Evolutionary conservation across 2,797 vertebrate genomes (phyloP), one percentile per base, ranked within the genome.

Genomic region (Cossypha polioptera): DNA sequence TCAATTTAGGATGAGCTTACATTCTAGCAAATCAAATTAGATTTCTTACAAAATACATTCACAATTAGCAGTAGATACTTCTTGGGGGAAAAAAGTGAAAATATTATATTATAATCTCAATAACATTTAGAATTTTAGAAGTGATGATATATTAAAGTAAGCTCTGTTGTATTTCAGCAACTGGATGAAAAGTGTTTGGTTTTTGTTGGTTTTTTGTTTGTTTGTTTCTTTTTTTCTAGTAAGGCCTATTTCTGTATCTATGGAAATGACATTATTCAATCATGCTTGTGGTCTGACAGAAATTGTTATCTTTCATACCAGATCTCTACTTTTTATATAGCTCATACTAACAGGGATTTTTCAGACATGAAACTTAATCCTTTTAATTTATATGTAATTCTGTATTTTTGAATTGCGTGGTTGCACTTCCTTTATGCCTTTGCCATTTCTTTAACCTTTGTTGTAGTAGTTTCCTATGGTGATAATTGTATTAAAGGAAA

Each of bases 11-110:
- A 59, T 84, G 17, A 90, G 19, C n/a, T 75, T 92, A 29, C 13
- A 50, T 90, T 94, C 51, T 76, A 81, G 51, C 14, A 92, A 92
- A 81, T 91, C 19, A 91, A 61, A 86, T 80, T 75, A 15, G 74
- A 61, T 92, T 86, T 88, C 75, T 71, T 92, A 81, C 3, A 79
- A 94, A 92, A 86, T 85, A 66, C 5, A 15, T 77, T 88, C 55
- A 63, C 14, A 79, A 82, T 84, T 87, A 73, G 7, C 15, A 55
- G 31, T 55, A 69, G 22, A 45, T 1, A 17, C 7, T 33, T 62
- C 8, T 40, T 10, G 13, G 38, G 13, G 38, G 13, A 38, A 38
- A 38, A 38, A 38, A 38, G 13, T 20, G 5, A 76, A 74, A 88
- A 36, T 25, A 48, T 3, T 59, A 4, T 61, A 76, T 45, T 86